phyloP scores from a whole-genome alignment of 2,113 vertebrate species.

The Podilymbus podiceps region DNA sequence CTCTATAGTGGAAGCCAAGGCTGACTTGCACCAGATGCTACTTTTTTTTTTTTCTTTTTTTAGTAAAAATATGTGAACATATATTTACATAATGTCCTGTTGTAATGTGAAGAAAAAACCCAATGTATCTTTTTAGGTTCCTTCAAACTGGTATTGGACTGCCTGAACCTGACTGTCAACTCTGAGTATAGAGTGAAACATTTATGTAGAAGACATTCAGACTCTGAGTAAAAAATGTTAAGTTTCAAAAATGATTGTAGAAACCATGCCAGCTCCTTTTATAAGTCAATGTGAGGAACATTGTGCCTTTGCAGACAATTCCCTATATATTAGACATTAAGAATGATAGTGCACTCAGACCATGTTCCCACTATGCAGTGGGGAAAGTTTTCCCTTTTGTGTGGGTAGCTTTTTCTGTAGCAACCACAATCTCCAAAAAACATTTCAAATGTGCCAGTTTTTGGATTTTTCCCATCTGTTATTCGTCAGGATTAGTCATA shows the following conservation, averaged over 20 bases:
- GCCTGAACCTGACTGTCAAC: not conserved
- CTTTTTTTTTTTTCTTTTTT: not conserved
- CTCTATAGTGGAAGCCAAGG: not conserved
- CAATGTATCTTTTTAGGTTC: not conserved
- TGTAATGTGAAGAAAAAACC: not conserved
- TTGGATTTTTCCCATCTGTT: not conserved
- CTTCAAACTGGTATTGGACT: not conserved
- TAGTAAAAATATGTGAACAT: not conserved
- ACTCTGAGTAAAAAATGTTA: not conserved
- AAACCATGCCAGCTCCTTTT: not conserved
- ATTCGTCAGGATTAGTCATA: not conserved
- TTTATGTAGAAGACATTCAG: not conserved
- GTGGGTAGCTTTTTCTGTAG: not conserved
- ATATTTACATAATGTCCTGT: not conserved
- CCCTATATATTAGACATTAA: not conserved
- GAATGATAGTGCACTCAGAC: not conserved
- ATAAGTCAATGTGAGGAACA: not conserved
- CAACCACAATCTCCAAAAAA: not conserved
- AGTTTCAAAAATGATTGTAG: not conserved
- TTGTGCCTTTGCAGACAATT: not conserved
- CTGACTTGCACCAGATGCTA: not conserved
- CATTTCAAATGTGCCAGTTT: not conserved
- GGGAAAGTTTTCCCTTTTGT: not conserved
- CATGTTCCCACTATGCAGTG: not conserved
- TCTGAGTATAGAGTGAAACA: not conserved